phyloP scores from a whole-genome alignment of 1,140 invertebrate species.

The Orius insidiosus region DNA sequence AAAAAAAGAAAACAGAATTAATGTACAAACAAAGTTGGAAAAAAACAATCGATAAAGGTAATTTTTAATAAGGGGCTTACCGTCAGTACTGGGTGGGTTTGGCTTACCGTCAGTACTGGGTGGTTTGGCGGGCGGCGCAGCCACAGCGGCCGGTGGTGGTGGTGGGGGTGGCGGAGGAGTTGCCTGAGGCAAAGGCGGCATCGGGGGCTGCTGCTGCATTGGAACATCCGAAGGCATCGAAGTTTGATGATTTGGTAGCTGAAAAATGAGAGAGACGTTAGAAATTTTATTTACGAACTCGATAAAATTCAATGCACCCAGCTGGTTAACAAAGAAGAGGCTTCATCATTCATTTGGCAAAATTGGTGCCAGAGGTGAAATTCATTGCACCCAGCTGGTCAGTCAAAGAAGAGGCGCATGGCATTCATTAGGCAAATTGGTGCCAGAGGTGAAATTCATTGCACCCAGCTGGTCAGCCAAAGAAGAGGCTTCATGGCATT shows the following conservation, averaged over 20 bases:
- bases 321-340: no score
- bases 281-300: no score
- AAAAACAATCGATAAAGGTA: conserved; percentile 1
- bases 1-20: neutral
- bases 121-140: neutral
- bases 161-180: conserved; percentile 10
- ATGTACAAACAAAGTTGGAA: neutral
- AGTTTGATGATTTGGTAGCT: conserved; percentile 4
- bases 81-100: neutral
- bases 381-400: no score
- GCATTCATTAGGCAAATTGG: neutral
- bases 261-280: conserved; percentile 4
- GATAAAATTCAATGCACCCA: no score
- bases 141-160: neutral
- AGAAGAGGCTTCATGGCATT: no score
- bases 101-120: conserved; percentile 7
- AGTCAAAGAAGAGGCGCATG: neutral
- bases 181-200: conserved; percentile 1
- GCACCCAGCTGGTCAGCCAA: no score
- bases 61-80: neutral
- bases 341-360: no score
- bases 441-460: neutral
- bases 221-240: neutral
- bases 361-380: no score
- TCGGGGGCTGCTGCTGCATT: neutral